Conservation (phyloP, 2,888 invertebrate genomes). For the Drosophila vallismaia region DNA sequence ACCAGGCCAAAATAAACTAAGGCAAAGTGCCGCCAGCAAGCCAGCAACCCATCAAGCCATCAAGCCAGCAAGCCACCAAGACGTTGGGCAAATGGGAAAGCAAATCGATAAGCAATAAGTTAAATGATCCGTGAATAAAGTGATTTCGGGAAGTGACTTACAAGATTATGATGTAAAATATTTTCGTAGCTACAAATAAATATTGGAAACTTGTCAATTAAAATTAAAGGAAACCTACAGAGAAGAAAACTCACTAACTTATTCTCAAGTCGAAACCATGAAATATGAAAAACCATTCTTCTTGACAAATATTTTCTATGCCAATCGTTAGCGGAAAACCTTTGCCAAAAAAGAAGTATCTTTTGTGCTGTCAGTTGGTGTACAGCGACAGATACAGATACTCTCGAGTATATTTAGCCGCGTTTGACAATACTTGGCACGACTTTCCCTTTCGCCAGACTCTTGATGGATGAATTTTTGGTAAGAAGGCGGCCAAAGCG, state of each 20-base stretch:
- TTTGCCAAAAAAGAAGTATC: neutral
- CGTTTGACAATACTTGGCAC: slow-evolving; percentile 20
- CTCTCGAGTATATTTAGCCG: slow-evolving; percentile 5
- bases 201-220: neutral
- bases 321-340: neutral
- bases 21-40: neutral
- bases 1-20: slow-evolving; percentile 14
- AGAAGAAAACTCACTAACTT: no score
- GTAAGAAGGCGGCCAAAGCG: slow-evolving; percentile 13
- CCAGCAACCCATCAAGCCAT: no score
- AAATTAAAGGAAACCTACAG: no score
- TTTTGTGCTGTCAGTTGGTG: neutral
- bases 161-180: neutral
- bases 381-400: neutral
- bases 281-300: no score
- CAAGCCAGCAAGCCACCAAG: neutral
- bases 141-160: neutral
- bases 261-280: no score
- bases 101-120: slow-evolving; percentile 42
- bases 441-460: slow-evolving; percentile 12
- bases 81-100: slow-evolving; percentile 7
- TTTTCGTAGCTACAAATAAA: neutral
- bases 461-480: slow-evolving; percentile 31
- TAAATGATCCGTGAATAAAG: slow-evolving; percentile 25
- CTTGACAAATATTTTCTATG: no score